Evolutionary conservation across 2,888 invertebrate genomes (phyloP), one percentile per base, ranked within the genome.

Genomic region (Oscheius sp.): DNA sequence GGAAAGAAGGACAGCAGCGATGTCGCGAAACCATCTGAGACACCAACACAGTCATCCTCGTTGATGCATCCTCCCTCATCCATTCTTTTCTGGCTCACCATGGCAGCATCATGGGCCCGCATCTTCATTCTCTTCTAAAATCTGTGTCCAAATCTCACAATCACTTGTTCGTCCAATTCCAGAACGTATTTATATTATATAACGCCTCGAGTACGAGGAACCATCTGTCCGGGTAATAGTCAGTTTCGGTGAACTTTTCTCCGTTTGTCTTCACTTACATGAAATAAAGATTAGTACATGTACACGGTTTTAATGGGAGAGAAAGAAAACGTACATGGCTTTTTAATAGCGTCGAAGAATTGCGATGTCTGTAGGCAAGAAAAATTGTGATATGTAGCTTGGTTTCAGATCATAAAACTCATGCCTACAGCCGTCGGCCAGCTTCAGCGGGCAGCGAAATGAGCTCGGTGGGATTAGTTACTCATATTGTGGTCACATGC

Each of bases 31-130:
- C 13, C 35, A 35, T 33, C n/a, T 2, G 63, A 68, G 13, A 33
- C 55, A 33, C 68, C 68, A 13, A 21, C 55, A n/a, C 68, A 68
- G 21, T 53, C 68, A 4, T 53, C 68, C 1, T 37, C 47, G 47
- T 42, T 60, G 2, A 32, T 47, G 10, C 37, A 76, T 47, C 82
- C 80, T 29, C 82, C 82, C 32, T 68, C 78, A 48, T 79, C 76
- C 71, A 71, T 82, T n/a, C 74, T 82, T 10, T 73, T 82, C 50
- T 71, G 80, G 57, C 77, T 82, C 63, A 80, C 82, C 62, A 82
- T 82, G 82, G 82, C 82, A 35, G 78, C 80, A 9, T 82, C 82
- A 4, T 79, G 77, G 78, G 80, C 80, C 37, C 70, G 80, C 50
- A 74, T 82, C 70, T 76, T 79, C 73, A 68, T 75, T 10, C 47